These are phyloP conservation scores for Blera fallax DNA, from an alignment of 2,888 invertebrate species.

Conservation along the genomic window DNA sequence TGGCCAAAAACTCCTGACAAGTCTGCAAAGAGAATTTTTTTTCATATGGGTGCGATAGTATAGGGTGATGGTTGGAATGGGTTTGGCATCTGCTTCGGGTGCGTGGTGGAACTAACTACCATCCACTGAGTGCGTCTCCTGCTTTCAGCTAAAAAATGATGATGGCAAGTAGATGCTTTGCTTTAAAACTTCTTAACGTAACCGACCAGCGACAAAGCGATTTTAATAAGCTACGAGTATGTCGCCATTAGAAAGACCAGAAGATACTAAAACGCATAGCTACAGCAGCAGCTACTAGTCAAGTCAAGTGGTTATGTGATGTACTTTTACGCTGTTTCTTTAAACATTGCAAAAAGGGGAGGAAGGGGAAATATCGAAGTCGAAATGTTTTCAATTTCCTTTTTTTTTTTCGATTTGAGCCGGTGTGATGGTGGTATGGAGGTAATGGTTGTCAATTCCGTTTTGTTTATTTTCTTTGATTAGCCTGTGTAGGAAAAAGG, in stretches of 20 bases:
- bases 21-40: background rate
- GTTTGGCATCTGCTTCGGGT: background rate
- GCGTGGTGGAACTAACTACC: background rate
- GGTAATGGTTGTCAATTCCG: background rate
- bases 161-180: background rate
- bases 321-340: background rate
- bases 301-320: background rate
- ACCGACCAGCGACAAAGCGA: background rate
- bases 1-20: background rate
- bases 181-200: background rate
- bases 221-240: slow-evolving; percentile 1
- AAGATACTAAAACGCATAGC: slow-evolving; percentile 34
- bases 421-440: background rate
- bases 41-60: background rate
- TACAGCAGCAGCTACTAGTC: background rate
- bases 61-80: background rate
- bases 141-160: background rate
- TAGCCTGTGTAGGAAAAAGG: background rate
- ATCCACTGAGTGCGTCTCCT: background rate
- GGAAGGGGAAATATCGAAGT: background rate
- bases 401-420: background rate
- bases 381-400: slow-evolving; percentile 7
- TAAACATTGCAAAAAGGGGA: background rate
- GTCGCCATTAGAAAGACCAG: slow-evolving; percentile 24
- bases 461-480: background rate